Evolutionary conservation across 1,140 invertebrate species (phyloP), one percentile per base, ranked within the genome.

Genomic region (Lucilia sericata): DNA sequence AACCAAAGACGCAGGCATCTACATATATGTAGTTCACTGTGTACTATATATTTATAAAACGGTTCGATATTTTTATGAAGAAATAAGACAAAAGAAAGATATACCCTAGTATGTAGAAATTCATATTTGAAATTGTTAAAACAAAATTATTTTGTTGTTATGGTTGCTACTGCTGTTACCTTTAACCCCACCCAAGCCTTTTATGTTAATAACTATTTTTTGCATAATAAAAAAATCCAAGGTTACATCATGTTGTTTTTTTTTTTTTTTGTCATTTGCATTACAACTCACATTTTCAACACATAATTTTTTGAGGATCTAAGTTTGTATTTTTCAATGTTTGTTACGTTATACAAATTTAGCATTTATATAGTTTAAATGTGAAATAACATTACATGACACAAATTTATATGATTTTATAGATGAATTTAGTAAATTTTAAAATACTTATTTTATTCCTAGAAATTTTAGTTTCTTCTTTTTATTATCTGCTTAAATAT

Each of bases 401-500:
- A 60, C 55, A n/a, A 5, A 60, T 60, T 60, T 60, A 0, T 42
- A 42, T 42, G 10, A 42, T 8, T 42, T 42, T 10, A 10, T 42
- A 42, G 5, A 10, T 8, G 42, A 42, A 42, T 42, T 42, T 42
- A 8, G 42, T 0, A 42, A 42, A 42, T 42, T 42, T 42, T 8
- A 42, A 42, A 42, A 42, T 7, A 8, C 10, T 55, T 55, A 0
- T 55, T 55, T 55, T 8, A 42, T 42, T 42, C 10, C 2, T 0
- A 8, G 42, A 42, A 42, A 42, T 10, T 42, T 42, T 42, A 42
- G 55, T 60, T 60, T 60, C 14, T 60, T 21, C 12, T 70, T 19
- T 70, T 25, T 21, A 70, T 70, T 70, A 70, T n/a, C 65, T 21
- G 65, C n/a, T 19, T 70, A 70, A 70, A 70, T 12, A 70, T 70